Conservation (phyloP, 1,140 invertebrate species). For the Paraescarpia echinospica region DNA sequence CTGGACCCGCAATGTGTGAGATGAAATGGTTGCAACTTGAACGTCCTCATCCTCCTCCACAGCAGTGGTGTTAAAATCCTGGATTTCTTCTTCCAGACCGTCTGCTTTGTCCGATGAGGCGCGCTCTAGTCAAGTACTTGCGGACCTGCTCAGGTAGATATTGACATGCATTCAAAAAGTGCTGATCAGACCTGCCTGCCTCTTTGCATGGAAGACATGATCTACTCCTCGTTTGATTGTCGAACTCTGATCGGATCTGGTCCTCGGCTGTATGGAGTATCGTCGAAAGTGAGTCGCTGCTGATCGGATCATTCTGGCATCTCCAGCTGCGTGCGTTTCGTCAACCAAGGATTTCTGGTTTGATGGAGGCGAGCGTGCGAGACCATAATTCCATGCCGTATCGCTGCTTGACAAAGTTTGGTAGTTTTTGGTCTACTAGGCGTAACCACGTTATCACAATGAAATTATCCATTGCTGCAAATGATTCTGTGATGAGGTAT, state of each 20-base stretch:
- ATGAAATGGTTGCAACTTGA: background rate
- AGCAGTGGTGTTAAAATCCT: background rate
- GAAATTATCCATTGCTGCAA: background rate
- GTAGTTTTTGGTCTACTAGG: background rate
- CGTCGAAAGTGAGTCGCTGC: no score
- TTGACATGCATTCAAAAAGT: background rate
- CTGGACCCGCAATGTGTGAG: background rate
- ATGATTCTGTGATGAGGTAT: background rate
- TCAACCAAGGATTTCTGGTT: background rate
- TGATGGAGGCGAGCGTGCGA: background rate
- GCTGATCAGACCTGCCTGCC: background rate
- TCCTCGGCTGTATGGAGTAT: no score
- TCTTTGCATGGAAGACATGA: background rate
- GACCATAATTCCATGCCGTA: background rate
- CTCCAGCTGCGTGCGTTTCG: background rate
- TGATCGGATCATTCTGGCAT: background rate
- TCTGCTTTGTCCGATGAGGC: no score
- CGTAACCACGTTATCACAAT: background rate
- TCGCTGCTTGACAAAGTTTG: no score
- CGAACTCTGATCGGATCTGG: background rate
- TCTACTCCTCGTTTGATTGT: background rate
- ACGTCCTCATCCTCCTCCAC: background rate
- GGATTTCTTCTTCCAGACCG: no score
- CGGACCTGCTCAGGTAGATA: background rate
- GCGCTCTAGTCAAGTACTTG: background rate